These are phyloP conservation scores for Lates calcarifer DNA, from an alignment of 2,113 vertebrate species.

Conservation along the genomic window DNA sequence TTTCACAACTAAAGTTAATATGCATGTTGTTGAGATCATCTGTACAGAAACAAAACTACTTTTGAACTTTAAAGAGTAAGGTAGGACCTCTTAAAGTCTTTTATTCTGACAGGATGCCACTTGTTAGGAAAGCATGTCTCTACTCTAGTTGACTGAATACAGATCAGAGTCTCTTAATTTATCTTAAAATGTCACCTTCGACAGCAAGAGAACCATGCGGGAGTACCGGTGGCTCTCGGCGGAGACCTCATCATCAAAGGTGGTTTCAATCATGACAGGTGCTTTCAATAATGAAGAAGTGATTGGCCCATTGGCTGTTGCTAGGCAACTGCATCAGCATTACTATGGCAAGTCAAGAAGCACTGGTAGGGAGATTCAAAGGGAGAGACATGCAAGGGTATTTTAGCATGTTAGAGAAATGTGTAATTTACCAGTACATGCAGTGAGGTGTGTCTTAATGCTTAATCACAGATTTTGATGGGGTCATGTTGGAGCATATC, in stretches of 20 bases:
- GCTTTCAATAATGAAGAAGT: conserved; percentile 66
- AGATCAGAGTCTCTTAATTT: conserved; percentile 42
- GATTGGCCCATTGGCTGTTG: conserved; percentile 77
- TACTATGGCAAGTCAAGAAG: conserved; percentile 67
- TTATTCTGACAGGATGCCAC: not conserved
- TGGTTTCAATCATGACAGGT: conserved; percentile 68
- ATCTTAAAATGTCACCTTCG: conserved; percentile 33
- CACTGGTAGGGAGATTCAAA: conserved; percentile 40
- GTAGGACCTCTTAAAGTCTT: not conserved
- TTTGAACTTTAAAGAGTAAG: not conserved
- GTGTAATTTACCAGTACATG: conserved; percentile 11
- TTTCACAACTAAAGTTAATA: not conserved
- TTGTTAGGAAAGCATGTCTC: conserved; percentile 4
- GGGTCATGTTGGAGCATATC: conserved; percentile 7
- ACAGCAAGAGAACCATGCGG: conserved; percentile 3
- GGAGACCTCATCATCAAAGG: conserved; percentile 59
- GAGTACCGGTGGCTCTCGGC: conserved; percentile 19
- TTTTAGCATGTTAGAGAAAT: conserved; percentile 50
- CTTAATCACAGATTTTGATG: conserved; percentile 2
- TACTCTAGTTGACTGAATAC: conserved; percentile 10
- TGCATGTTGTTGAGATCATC: not conserved
- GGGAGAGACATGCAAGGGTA: conserved; percentile 42
- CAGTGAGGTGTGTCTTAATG: not conserved
- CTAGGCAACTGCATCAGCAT: conserved; percentile 83
- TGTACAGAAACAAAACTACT: not conserved